Evolutionary conservation across 2,113 vertebrate species (phyloP).

Genomic region (Tragelaphus imberbis): DNA sequence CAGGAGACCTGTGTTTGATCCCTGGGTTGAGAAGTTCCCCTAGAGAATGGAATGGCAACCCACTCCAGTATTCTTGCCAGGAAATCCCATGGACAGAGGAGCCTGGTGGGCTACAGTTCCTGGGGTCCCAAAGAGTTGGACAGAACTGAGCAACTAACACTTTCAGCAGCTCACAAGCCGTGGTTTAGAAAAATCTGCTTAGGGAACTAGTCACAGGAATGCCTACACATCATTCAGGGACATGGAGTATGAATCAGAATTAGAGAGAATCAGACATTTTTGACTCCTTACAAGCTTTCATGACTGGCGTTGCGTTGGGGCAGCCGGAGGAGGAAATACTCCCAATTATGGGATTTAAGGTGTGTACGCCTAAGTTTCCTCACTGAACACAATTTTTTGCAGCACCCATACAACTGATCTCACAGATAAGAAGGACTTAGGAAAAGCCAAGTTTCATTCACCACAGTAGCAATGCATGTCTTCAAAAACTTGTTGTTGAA

Average conservation of each 20-base stretch:
- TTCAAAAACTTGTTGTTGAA: neutral
- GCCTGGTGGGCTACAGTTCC: neutral
- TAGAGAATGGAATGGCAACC: neutral
- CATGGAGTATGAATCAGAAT: neutral
- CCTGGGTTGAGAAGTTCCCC: neutral
- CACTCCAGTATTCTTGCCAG: neutral
- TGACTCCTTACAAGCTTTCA: neutral
- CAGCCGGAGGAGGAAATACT: neutral
- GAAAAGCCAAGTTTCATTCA: neutral
- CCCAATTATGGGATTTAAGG: neutral
- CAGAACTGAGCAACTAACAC: neutral
- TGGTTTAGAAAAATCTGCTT: neutral
- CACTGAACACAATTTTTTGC: neutral
- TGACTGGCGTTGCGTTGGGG: too few species aligned
- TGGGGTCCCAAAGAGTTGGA: neutral
- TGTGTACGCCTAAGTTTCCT: neutral
- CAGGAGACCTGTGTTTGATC: rapidly evolving
- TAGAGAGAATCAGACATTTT: neutral
- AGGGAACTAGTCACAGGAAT: neutral
- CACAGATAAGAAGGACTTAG: neutral
- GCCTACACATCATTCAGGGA: rapidly evolving
- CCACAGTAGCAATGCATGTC: rapidly evolving
- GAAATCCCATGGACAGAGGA: neutral
- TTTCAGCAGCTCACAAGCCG: neutral
- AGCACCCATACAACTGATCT: neutral